A percentile compares a stretch with the other conserved stretches of the same genome.
Evolutionary conservation across 2,113 vertebrate genomes (phyloP).

Genomic region (Capreolus pygargus): DNA sequence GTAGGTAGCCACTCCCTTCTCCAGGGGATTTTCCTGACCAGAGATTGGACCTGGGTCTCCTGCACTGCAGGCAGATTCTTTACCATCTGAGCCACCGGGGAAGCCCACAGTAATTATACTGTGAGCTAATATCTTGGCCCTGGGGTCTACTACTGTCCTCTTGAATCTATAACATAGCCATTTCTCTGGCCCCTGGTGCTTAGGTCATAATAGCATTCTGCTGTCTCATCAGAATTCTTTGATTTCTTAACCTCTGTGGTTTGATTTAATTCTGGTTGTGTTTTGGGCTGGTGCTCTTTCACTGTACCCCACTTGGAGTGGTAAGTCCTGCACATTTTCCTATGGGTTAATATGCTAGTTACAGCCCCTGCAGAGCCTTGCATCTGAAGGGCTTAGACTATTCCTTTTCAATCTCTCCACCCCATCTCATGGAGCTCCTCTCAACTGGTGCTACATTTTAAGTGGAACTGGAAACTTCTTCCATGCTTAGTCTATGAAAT

Average conservation of each 20-base stretch:
- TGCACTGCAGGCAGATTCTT: not conserved
- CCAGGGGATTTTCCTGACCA: not conserved
- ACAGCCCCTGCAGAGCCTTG: not conserved
- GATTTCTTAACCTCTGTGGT: not conserved
- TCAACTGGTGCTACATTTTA: not conserved
- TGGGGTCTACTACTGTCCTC: rapidly evolving
- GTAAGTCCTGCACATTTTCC: not conserved
- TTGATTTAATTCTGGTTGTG: not conserved
- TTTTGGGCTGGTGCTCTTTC: not conserved
- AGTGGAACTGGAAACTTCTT: not conserved
- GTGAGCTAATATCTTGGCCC: no score
- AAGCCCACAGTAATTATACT: not conserved
- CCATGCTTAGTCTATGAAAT: not conserved
- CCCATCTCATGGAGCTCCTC: not conserved
- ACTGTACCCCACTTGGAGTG: not conserved
- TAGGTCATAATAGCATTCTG: not conserved
- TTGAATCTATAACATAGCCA: no score
- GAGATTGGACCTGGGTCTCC: not conserved
- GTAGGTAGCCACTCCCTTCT: not conserved
- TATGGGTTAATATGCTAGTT: not conserved
- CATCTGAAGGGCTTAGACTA: not conserved
- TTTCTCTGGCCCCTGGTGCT: not conserved
- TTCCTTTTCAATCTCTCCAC: not conserved
- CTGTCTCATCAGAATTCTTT: not conserved
- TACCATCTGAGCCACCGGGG: rapidly evolving